Percentiles rank a stretch among this genome's conserved stretches.
Evolutionary conservation across 2,888 invertebrate species (phyloP).

Genomic region (Apocheima hispidaria): DNA sequence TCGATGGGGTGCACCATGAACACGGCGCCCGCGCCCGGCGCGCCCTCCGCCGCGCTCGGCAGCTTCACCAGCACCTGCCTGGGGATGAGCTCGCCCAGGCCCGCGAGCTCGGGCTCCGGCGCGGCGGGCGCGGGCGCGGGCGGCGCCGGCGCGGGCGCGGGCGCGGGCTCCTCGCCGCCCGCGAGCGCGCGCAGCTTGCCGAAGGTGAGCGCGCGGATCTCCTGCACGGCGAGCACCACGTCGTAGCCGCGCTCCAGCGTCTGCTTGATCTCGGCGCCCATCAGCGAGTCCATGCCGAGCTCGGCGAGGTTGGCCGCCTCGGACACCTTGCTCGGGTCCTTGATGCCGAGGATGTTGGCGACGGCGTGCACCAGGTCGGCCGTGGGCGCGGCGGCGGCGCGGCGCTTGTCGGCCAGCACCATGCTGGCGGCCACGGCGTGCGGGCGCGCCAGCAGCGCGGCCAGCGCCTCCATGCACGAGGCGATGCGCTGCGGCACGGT

Average conservation of each 20-base stretch:
- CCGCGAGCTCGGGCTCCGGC: constrained; percentile 70
- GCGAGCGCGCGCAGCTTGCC: constrained; percentile 89
- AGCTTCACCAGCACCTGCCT: constrained; percentile 89
- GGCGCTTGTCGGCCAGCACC: constrained; percentile 95
- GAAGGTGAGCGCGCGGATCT: constrained; percentile 94
- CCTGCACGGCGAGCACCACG: constrained; percentile 95
- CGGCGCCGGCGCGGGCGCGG: constrained; percentile 51
- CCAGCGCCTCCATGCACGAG: constrained; percentile 96
- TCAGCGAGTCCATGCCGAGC: constrained; percentile 98
- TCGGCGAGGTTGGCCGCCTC: constrained; percentile 94
- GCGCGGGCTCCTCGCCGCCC: constrained; percentile 55
- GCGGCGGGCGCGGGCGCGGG: constrained; percentile 65
- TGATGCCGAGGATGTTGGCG: constrained; percentile 95
- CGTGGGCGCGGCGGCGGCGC: constrained; percentile 84
- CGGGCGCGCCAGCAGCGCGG: constrained; percentile 95
- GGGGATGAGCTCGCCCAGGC: constrained; percentile 91
- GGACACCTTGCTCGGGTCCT: constrained; percentile 92
- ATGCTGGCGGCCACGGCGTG: constrained; percentile 93
- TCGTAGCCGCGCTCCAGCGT: constrained; percentile 97
- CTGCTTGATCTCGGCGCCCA: constrained; percentile 99
- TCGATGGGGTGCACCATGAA: constrained; percentile 93
- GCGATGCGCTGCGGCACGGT: constrained; percentile 98
- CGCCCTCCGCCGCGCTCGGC: constrained; percentile 71
- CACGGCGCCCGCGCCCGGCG: constrained; percentile 7
- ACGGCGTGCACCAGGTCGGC: constrained; percentile 90